These are phyloP conservation scores for Probosciger aterrimus DNA, from an alignment of 2,113 vertebrate species.

Conservation along the genomic window DNA sequence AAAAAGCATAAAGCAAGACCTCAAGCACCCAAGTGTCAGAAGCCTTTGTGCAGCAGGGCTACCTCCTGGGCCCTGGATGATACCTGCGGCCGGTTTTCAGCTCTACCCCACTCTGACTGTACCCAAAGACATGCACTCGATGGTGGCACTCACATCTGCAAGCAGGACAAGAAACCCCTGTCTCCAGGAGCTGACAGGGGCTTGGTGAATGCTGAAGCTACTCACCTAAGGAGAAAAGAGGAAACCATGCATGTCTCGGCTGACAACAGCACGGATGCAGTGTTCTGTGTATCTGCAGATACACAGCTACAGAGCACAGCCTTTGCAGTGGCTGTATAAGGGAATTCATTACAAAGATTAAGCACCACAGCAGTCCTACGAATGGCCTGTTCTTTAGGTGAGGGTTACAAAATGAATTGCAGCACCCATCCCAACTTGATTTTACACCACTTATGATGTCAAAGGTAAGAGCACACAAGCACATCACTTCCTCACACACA, in stretches of 20 bases:
- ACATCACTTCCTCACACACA: neutral
- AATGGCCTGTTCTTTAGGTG: neutral
- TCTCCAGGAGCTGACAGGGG: neutral
- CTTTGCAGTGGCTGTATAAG: neutral
- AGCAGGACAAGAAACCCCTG: neutral
- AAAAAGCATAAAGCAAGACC: neutral
- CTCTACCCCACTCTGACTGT: neutral
- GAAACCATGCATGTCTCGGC: neutral
- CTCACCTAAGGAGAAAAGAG: neutral
- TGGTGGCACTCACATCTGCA: accelerated
- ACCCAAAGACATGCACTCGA: accelerated
- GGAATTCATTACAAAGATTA: neutral
- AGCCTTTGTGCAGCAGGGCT: neutral
- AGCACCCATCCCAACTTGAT: neutral
- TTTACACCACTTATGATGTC: neutral
- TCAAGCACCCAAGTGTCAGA: accelerated
- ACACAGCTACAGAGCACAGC: neutral
- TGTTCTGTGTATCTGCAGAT: neutral
- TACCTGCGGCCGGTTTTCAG: accelerated
- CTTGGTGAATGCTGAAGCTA: neutral
- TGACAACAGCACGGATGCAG: neutral
- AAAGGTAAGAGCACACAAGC: neutral
- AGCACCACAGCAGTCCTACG: neutral
- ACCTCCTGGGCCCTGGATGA: neutral
- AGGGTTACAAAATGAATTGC: accelerated